These are phyloP conservation scores for Halichondria panicea DNA, from an alignment of 37 sponge, comb jelly and placozoan genomes.

Conservation along the genomic window DNA sequence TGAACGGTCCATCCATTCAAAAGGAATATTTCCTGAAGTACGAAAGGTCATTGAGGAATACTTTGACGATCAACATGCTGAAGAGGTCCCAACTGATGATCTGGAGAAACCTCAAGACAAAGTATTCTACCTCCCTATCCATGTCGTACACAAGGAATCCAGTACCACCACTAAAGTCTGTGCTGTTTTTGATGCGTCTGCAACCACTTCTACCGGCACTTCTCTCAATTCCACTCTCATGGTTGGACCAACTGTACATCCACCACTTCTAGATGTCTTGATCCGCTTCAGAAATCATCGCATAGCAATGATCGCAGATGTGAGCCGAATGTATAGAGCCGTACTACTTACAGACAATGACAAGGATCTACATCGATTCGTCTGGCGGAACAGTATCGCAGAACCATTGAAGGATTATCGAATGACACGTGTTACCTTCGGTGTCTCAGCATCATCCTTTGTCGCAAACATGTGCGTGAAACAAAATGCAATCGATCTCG, in stretches of 20 bases:
- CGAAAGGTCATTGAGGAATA: conserved; percentile 43
- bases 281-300: conserved; percentile 28
- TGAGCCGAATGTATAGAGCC: conserved; percentile 46
- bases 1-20: conserved; percentile 35
- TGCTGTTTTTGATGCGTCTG: conserved; percentile 46
- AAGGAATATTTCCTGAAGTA: conserved; percentile 26
- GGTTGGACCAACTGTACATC: conserved; percentile 45
- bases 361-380: conserved; percentile 39
- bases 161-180: conserved; percentile 49
- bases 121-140: conserved; percentile 43
- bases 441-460: conserved; percentile 51
- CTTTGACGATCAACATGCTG: conserved; percentile 28
- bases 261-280: conserved; percentile 32
- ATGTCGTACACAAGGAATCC: conserved; percentile 39
- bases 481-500: conserved; percentile 31
- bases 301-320: conserved; percentile 32
- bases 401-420: conserved; percentile 22
- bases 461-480: conserved; percentile 52
- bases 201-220: conserved; percentile 13
- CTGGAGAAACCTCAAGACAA: conserved; percentile 35
- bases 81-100: conserved; percentile 37
- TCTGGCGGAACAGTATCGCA: conserved; percentile 27
- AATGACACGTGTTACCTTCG: conserved; percentile 57
- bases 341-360: conserved; percentile 11
- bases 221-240: conserved; percentile 39